Evolutionary conservation across 1,140 invertebrate species (phyloP).

Genomic region (Sycophaga agraensis): DNA sequence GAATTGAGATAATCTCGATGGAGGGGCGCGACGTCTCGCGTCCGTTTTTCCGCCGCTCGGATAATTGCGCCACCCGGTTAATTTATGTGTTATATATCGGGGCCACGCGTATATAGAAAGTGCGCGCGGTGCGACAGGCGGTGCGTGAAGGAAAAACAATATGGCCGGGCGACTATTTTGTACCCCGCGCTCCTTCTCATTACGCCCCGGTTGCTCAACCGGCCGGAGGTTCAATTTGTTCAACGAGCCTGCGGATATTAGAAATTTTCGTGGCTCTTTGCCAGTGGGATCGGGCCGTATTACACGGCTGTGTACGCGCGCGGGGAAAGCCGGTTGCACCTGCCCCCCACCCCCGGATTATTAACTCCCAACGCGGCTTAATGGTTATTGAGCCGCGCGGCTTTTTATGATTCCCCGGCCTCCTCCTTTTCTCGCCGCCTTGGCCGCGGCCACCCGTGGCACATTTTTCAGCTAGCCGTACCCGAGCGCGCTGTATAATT

Average conservation of each 20-base stretch:
- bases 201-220: too few relatives aligned
- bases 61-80: constrained; percentile 15
- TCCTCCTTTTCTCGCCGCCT: too few relatives aligned
- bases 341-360: background rate
- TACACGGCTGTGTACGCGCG: background rate
- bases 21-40: background rate
- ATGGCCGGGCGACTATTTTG: background rate
- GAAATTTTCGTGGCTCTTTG: constrained; percentile 8
- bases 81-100: constrained; percentile 8
- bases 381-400: background rate
- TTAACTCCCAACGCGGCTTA: background rate
- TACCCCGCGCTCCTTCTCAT: background rate
- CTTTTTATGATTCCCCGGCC: too few relatives aligned
- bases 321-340: background rate
- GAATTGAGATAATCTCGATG: constrained; percentile 13
- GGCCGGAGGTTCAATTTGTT: background rate
- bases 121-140: background rate
- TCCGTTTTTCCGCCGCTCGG: background rate
- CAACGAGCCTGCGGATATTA: background rate
- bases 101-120: constrained; percentile 6
- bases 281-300: background rate
- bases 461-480: too few relatives aligned
- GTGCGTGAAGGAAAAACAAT: constrained; percentile 17
- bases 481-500: too few relatives aligned
- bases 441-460: too few relatives aligned